Conservation (phyloP, 1,140 invertebrate genomes). For the Bombus superbus region DNA sequence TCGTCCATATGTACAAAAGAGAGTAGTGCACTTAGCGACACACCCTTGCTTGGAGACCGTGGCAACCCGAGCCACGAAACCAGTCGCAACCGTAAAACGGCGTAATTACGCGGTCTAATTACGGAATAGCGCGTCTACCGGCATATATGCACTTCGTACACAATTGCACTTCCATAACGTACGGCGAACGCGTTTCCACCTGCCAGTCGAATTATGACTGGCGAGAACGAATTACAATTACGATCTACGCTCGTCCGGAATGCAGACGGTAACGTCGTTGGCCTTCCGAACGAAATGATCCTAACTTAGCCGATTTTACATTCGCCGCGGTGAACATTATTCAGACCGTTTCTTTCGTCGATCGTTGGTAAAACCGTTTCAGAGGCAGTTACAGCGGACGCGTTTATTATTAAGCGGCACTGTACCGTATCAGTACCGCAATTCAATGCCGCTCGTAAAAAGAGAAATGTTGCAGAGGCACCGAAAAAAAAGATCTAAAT, state of each 20-base stretch:
- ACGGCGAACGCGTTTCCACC: not conserved
- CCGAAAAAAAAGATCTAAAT: not conserved
- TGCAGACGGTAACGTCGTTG: not conserved
- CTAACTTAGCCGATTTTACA: conserved; percentile 2
- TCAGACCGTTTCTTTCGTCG: not conserved
- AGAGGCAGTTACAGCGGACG: not conserved
- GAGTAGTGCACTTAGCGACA: conserved; percentile 30
- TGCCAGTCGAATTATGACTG: conserved; percentile 9
- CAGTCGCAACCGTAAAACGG: conserved; percentile 29
- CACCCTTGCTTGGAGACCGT: conserved; percentile 35
- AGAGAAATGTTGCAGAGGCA: not conserved
- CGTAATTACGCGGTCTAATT: conserved; percentile 63
- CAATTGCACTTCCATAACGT: not conserved
- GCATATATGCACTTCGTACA: not conserved
- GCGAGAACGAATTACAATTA: conserved; percentile 28
- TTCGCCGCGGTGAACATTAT: not conserved
- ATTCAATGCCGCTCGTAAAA: conserved; percentile 13
- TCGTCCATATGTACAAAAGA: conserved; percentile 36
- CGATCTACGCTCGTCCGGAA: conserved; percentile 28
- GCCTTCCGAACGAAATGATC: not conserved
- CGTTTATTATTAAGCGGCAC: conserved; percentile 27
- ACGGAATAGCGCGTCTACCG: conserved; percentile 42
- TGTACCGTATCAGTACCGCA: not conserved
- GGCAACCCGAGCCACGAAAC: not conserved
- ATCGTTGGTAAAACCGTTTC: not conserved